Conservation (phyloP, 2,797 vertebrate species). For the Hydrocynus forskahlii region DNA sequence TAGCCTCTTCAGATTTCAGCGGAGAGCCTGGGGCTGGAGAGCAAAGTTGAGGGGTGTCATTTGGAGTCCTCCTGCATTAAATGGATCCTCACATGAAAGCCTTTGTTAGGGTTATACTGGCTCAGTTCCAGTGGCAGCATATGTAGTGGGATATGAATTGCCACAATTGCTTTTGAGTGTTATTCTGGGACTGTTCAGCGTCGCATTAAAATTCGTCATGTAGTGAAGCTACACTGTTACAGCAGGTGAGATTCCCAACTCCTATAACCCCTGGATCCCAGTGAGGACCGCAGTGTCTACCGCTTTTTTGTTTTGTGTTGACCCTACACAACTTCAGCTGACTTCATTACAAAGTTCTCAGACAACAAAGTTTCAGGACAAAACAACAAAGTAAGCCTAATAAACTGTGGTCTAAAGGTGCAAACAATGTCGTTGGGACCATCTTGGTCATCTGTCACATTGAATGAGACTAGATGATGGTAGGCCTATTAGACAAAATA, state of each 20-base stretch:
- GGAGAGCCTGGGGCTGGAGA: neutral
- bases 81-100: neutral
- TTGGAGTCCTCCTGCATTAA: slow-evolving; percentile 8
- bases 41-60: slow-evolving; percentile 28
- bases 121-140: slow-evolving; percentile 4
- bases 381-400: too few relatives aligned
- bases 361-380: slow-evolving; percentile 1
- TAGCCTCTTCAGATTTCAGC: slow-evolving; percentile 31
- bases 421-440: too few relatives aligned
- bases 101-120: slow-evolving; percentile 3
- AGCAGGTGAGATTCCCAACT: neutral
- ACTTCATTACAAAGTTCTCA: neutral
- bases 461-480: too few relatives aligned
- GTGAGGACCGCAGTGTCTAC: neutral
- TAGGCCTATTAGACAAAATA: too few relatives aligned
- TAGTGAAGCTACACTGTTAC: neutral
- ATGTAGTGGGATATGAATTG: slow-evolving; percentile 13
- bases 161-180: slow-evolving; percentile 6
- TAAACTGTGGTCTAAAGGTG: neutral
- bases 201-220: slow-evolving; percentile 10
- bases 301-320: neutral
- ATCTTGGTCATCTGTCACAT: too few relatives aligned
- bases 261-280: neutral
- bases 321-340: neutral
- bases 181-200: neutral